phyloP scores from a whole-genome alignment of 1,140 invertebrate genomes.

The Drusus annulatus region DNA sequence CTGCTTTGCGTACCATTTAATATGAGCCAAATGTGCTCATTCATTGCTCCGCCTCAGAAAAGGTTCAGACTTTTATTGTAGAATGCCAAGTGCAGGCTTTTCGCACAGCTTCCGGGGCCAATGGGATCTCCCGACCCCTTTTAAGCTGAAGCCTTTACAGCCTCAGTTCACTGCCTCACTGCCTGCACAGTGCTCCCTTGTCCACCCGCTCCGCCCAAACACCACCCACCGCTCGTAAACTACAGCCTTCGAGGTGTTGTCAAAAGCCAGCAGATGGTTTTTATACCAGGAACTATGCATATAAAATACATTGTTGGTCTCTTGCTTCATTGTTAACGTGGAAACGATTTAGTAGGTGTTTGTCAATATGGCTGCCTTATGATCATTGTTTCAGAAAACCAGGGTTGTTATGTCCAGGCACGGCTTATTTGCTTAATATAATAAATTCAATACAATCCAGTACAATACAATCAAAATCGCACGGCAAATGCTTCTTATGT shows the following conservation, averaged over 20 bases:
- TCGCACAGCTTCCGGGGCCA: neutral
- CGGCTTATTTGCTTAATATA: too few relatives aligned
- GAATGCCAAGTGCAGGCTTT: constrained; percentile 37
- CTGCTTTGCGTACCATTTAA: neutral
- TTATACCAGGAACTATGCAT: neutral
- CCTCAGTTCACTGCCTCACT: neutral
- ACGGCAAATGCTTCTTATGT: too few relatives aligned
- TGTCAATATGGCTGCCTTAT: neutral
- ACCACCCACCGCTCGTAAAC: neutral
- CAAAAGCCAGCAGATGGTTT: constrained; percentile 6
- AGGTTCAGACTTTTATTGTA: constrained; percentile 34
- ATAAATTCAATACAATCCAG: too few relatives aligned
- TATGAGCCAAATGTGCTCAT: constrained; percentile 6
- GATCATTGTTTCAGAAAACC: too few relatives aligned
- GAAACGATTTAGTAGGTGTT: neutral
- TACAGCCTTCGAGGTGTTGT: constrained; percentile 33
- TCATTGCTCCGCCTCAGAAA: constrained; percentile 3
- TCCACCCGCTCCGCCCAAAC: too few relatives aligned
- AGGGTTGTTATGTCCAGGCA: too few relatives aligned
- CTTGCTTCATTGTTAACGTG: too few relatives aligned
- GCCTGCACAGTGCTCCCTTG: too few relatives aligned
- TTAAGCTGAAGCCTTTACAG: constrained; percentile 26
- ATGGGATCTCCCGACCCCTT: constrained; percentile 22
- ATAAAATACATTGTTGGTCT: too few relatives aligned
- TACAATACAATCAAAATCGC: too few relatives aligned